These are phyloP conservation scores for Promerops cafer DNA, from an alignment of 2,113 vertebrate species.

Conservation along the genomic window DNA sequence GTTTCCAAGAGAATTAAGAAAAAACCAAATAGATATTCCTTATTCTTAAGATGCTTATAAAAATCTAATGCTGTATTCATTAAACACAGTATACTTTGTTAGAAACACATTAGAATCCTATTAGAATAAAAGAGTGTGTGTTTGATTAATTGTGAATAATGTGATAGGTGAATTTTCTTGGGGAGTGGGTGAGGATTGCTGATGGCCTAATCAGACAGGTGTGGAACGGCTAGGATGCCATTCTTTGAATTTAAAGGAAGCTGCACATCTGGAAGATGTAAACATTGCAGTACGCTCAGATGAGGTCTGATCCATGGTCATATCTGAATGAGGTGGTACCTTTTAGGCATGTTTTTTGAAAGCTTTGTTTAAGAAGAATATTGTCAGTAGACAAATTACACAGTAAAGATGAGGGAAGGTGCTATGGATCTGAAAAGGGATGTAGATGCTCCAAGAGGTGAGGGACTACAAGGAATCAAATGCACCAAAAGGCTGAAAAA, in stretches of 20 bases:
- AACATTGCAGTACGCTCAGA: background rate
- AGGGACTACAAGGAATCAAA: background rate
- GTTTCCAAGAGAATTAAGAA: background rate
- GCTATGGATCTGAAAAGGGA: background rate
- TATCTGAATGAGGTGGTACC: background rate
- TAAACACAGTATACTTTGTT: background rate
- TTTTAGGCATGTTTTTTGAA: background rate
- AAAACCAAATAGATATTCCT: background rate
- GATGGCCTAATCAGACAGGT: background rate
- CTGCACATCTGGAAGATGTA: background rate
- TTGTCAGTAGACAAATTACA: background rate
- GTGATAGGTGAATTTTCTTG: background rate
- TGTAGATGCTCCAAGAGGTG: background rate
- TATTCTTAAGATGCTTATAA: background rate
- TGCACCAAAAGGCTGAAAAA: background rate
- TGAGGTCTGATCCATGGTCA: accelerated
- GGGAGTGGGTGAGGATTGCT: background rate
- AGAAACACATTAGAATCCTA: background rate
- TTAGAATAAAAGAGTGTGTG: background rate
- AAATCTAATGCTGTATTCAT: background rate
- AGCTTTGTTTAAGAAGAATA: background rate
- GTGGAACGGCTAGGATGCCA: background rate
- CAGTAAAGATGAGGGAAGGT: background rate
- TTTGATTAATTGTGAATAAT: background rate
- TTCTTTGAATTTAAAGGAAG: background rate